Percentiles rank a stretch among this genome's conserved stretches.
Evolutionary conservation across 2,888 invertebrate species (phyloP).

Genomic region (Pilophorus perplexus): DNA sequence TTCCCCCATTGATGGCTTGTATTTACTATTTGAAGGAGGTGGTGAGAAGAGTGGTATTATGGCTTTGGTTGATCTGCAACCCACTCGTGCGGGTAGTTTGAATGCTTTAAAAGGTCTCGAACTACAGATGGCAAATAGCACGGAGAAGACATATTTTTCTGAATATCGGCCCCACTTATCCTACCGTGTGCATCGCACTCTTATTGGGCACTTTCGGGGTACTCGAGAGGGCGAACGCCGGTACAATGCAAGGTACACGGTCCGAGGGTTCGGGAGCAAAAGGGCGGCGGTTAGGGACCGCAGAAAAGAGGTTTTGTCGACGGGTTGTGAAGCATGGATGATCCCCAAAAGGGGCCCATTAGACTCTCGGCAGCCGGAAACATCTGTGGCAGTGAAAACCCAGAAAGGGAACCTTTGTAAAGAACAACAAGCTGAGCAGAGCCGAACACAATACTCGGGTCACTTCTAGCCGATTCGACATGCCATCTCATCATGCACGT

Average conservation of each 20-base stretch:
- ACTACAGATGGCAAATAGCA: too few relatives aligned
- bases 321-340: conserved; percentile 14
- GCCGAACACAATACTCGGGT: conserved; percentile 12
- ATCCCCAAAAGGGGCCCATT: conserved; percentile 21
- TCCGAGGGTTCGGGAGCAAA: neutral
- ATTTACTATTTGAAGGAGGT: too few relatives aligned
- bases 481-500: conserved; percentile 19
- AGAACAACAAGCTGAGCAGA: conserved; percentile 23
- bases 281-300: neutral
- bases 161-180: too few relatives aligned
- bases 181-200: too few relatives aligned
- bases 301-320: conserved; percentile 11
- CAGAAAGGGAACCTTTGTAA: neutral
- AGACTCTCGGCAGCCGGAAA: conserved; percentile 18
- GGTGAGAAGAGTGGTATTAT: too few relatives aligned
- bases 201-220: too few relatives aligned
- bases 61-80: too few relatives aligned
- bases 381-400: conserved; percentile 3
- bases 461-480: conserved; percentile 19
- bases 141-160: too few relatives aligned
- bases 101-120: too few relatives aligned
- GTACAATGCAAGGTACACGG: neutral
- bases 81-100: too few relatives aligned
- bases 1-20: too few relatives aligned
- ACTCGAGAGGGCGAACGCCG: neutral